These are phyloP conservation scores for Centropus unirufus DNA, from an alignment of 2,113 vertebrate species.

Conservation along the genomic window DNA sequence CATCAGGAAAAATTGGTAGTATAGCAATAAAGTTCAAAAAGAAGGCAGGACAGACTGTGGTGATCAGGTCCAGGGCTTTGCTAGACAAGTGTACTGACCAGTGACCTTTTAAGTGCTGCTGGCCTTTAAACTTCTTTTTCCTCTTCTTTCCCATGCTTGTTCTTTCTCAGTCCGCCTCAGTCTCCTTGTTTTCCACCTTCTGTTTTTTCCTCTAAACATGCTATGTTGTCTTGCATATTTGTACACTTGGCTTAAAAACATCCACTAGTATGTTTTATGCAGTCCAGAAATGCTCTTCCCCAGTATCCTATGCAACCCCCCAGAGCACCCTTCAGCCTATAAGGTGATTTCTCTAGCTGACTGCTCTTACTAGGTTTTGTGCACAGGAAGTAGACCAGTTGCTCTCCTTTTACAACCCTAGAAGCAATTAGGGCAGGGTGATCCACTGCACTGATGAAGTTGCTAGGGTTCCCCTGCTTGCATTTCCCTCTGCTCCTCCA, in stretches of 20 bases:
- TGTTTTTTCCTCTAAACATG: not conserved
- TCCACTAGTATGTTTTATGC: fast-evolving
- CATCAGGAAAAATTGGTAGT: not conserved
- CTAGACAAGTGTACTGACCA: not conserved
- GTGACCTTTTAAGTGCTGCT: not conserved
- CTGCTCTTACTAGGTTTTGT: not conserved
- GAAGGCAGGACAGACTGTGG: not conserved
- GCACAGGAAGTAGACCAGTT: not conserved
- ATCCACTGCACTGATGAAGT: not conserved
- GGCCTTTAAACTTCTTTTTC: no score
- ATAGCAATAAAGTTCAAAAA: not conserved
- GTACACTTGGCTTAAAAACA: not conserved
- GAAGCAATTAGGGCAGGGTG: not conserved
- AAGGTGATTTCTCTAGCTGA: not conserved
- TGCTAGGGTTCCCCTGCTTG: not conserved
- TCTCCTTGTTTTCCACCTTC: not conserved
- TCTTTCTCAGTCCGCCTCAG: not conserved
- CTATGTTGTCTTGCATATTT: not conserved
- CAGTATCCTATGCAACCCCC: not conserved
- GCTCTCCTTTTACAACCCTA: not conserved
- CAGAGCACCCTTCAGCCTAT: not conserved
- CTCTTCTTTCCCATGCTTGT: not conserved
- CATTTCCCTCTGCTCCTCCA: not conserved
- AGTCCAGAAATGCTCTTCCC: not conserved
- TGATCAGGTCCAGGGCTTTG: not conserved